Base-by-base conservation (phyloP, 2,888 invertebrate species). In the Biston betularia region DNA sequence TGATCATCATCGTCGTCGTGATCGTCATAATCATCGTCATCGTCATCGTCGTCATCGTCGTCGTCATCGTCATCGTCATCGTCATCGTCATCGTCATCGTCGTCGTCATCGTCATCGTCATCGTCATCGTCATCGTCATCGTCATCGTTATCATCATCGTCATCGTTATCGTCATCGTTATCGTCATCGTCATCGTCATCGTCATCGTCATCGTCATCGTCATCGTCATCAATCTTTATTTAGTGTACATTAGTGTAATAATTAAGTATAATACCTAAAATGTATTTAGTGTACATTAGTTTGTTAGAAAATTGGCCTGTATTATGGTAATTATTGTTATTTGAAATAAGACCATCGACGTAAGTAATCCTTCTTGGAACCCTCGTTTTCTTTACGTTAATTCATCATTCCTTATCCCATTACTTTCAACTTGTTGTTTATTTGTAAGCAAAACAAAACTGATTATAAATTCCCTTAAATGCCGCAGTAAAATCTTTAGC, bases 21-120 rank as follows among this genome's bases (percentile, higher is more conserved):
- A 45, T 94, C 89, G 46, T 94, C 88, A 24, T n/a, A n/a, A n/a
- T 24, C 24, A 24, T 24, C 3, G 24, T 3, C 3, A 24, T 24
- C 40, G 3, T 81, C 78, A 1, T 82, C 74, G 1, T 85, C 82
- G 8, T 80, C 77, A 2, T 90, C 86, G 1, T 79, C 72, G 0
- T 87, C 79, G 0, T 89, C 83, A 6, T 89, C 89, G 6, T 92
- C 81, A 33, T 94, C 91, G 12, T 94, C 88, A 9, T 94, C 88
- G 0, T 82, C 79, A 0, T 82, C 78, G 0, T 84, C 77, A 0
- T 83, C 78, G 0, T 83, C 89, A 33, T 92, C 89, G 46, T 90
- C 91, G 55, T 92, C 89, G 1, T 94, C 88, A 0, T 86, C 80
- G 38, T 90, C 86, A 12, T 87, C 93, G 84, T 91, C 72, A 0